phyloP scores from a whole-genome alignment of 2,888 invertebrate species.

The Miltochrista miniata region DNA sequence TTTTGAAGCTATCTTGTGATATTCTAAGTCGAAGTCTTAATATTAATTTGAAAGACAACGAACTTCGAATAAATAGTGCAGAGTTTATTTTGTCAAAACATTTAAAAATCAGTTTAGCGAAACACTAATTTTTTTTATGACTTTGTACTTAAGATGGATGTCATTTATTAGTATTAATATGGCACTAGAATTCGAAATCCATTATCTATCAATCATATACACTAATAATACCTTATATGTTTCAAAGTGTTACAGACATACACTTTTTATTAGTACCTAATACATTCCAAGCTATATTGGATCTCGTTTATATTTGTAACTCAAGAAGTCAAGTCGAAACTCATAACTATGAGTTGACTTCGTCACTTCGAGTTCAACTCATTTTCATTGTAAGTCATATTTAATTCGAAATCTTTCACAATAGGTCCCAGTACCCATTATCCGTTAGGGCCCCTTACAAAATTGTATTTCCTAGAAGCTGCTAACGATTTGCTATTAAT shows the following conservation, averaged over 20 bases:
- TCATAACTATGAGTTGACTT: constrained; percentile 13
- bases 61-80: constrained; percentile 31
- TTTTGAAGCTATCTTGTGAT: constrained; percentile 78
- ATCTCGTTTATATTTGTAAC: constrained; percentile 38
- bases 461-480: constrained; percentile 29
- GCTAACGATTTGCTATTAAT: constrained; percentile 41
- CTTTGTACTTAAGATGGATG: background rate
- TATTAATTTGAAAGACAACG: constrained; percentile 49
- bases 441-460: constrained; percentile 32
- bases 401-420: constrained; percentile 48
- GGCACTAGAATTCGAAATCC: constrained; percentile 34
- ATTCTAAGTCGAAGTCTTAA: constrained; percentile 68
- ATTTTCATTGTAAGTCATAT: constrained; percentile 22
- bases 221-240: constrained; percentile 53
- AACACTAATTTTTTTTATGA: background rate
- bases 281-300: constrained; percentile 39
- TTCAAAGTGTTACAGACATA: constrained; percentile 67
- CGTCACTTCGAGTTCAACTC: background rate
- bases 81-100: background rate
- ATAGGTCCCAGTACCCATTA: constrained; percentile 65
- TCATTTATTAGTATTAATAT: background rate
- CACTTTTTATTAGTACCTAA: constrained; percentile 37
- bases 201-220: constrained; percentile 41
- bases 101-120: background rate
- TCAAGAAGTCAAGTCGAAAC: constrained; percentile 14